phyloP scores from a whole-genome alignment of 2,113 vertebrate species.

The Zosterops pallidus region DNA sequence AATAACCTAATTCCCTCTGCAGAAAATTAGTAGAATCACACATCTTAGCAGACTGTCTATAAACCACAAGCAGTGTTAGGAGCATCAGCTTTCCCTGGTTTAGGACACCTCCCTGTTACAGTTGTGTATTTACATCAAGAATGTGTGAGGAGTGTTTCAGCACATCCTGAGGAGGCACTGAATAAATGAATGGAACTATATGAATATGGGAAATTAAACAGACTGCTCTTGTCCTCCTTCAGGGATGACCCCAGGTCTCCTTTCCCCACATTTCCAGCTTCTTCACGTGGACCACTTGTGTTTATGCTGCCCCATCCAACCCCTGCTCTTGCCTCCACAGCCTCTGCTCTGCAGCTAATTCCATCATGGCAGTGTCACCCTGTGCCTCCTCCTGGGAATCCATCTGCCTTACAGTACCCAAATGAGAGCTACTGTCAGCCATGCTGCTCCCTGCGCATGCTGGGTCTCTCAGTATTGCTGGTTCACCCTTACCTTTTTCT shows the following conservation, averaged over 20 bases:
- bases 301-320: not conserved
- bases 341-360: not conserved
- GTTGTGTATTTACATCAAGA: not conserved
- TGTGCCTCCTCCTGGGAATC: not conserved
- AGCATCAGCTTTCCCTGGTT: not conserved
- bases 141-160: not conserved
- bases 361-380: not conserved
- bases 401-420: fast-evolving
- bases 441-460: not conserved
- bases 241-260: not conserved
- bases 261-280: not conserved
- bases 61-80: not conserved
- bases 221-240: not conserved
- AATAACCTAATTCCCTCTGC: not conserved
- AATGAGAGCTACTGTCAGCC: not conserved
- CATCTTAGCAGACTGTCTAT: not conserved
- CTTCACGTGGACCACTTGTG: not conserved
- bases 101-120: not conserved
- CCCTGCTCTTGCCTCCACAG: not conserved
- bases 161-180: not conserved
- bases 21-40: not conserved
- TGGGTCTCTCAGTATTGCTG: not conserved
- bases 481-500: not conserved
- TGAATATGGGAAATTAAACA: not conserved
- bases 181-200: not conserved